Conservation (phyloP, 1,140 invertebrate species). For the Drosophila guanche region DNA sequence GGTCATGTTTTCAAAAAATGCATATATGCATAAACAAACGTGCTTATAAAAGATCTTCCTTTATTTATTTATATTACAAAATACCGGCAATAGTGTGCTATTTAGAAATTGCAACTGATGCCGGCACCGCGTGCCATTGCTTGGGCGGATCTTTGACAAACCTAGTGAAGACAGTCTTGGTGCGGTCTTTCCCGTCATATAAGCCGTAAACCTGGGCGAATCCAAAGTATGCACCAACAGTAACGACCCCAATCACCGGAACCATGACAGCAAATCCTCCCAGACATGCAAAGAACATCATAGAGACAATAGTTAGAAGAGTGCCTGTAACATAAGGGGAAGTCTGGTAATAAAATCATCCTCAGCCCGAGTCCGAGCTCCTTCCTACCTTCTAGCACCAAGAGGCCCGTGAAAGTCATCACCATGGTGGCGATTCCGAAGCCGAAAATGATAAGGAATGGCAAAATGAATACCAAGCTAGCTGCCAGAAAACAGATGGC, state of each 20-base stretch:
- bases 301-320: slow-evolving; percentile 65
- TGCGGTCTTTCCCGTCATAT: slow-evolving; percentile 41
- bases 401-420: slow-evolving; percentile 75
- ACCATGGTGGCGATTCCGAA: slow-evolving; percentile 71
- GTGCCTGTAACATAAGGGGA: slow-evolving; percentile 53
- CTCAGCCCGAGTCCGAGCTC: too few relatives aligned
- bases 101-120: neutral
- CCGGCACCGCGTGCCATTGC: neutral
- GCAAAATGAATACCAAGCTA: slow-evolving; percentile 58
- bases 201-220: slow-evolving; percentile 61
- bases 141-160: slow-evolving; percentile 22
- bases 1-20: too few relatives aligned
- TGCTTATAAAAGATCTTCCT: neutral
- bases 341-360: neutral
- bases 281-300: slow-evolving; percentile 69
- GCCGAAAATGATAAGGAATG: slow-evolving; percentile 69
- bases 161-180: slow-evolving; percentile 20
- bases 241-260: slow-evolving; percentile 51
- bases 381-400: slow-evolving; percentile 74
- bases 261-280: slow-evolving; percentile 60
- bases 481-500: slow-evolving; percentile 66
- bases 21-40: too few relatives aligned
- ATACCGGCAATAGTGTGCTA: slow-evolving; percentile 1
- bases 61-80: slow-evolving; percentile 1
- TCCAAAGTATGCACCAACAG: slow-evolving; percentile 67